Evolutionary conservation across 2,113 vertebrate species (phyloP), one percentile per base, ranked within the genome.

Genomic region (Corvus moneduloides): DNA sequence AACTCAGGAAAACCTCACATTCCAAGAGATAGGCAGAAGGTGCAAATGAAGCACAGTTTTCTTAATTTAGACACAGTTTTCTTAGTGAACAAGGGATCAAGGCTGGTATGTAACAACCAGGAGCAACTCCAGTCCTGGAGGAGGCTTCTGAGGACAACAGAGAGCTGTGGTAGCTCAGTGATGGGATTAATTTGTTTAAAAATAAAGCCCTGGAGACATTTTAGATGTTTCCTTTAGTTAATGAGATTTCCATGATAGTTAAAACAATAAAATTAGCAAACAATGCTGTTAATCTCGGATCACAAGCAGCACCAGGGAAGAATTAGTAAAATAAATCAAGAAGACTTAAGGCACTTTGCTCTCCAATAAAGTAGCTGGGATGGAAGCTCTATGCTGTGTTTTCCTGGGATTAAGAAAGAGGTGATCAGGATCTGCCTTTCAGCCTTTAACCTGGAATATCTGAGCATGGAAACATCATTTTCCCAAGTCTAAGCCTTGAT

Each of bases 231-330:
- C 93, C 88, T 88, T 86, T 21, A 77, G 87, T 96, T 96, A 97
- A 96, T 96, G 75, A 93, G 94, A 95, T 96, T 96, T 92, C 88
- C 79, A 49, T 88, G 90, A 97, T 91, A 96, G 93, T 56, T 71
- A 16, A 69, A 84, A 94, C 81, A 94, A 64, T 71, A n/a, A 91
- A 93, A 94, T 90, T 74, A 88, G 85, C 39, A 63, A 80, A 97
- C 94, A 96, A 97, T 95, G 85, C 68, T 0, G 4, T 90, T 95
- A 96, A 96, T 96, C 93, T 90, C 15, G 64, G 94, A 96, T 96
- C 96, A 96, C 94, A 95, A 23, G 76, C 82, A 71, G 79, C 87
- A 77, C 3, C 12, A 58, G 82, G 88, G 92, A 83, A 84, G 85
- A 96, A 95, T 97, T 94, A 95, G 79, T 16, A 46, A 82, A 78